Base-by-base conservation (phyloP, 1,140 invertebrate genomes). In the Eurosta solidaginis region DNA sequence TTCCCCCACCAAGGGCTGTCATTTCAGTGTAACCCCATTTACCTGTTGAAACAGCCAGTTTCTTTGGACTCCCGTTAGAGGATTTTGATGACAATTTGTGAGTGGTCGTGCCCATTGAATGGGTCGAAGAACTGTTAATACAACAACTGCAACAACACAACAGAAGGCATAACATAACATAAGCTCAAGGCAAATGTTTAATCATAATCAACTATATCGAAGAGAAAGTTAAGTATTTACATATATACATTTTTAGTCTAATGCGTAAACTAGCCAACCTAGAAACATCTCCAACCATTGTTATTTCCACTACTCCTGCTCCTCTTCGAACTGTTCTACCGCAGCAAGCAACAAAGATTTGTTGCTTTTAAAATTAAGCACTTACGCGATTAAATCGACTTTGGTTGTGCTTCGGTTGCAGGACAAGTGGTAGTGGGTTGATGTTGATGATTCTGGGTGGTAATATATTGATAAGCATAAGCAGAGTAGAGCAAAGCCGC, bases 291-390 rank as follows among this genome's bases (percentile, higher is more conserved):
- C 20, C 59, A 36, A 68, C 17, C n/a, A n/a, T n/a, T n/a, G n/a
- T n/a, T n/a, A n/a, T n/a, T 12, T 2, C 54, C 14, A 36, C 40
- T 42, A 29, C 17, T 14, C 59, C 22, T 6, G 33, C 33, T n/a
- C n/a, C 33, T 17, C 50, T 20, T 3, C n/a, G n/a, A n/a, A 27
- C 17, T 1, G 59, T 40, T 68, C 6, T 29, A n/a, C 59, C 20
- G 14, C 54, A 68, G 7, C 59, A 68, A 68, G n/a, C 59, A 33
- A 68, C 33, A 68, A 68, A 68, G 59, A 68, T 68, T 68, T 68
- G 59, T 68, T 33, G 59, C 59, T 68, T 68, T 68, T 68, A 68
- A 68, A 68, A 68, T 68, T 68, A 68, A 68, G 59, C 59, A 68
- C 59, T 68, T 68, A 68, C 36, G 59, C 59, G 59, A 68, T 68